These are phyloP conservation scores for Epizoanthus stellaris DNA, from an alignment of 92 coral and sea anemone species.

Conservation along the genomic window DNA sequence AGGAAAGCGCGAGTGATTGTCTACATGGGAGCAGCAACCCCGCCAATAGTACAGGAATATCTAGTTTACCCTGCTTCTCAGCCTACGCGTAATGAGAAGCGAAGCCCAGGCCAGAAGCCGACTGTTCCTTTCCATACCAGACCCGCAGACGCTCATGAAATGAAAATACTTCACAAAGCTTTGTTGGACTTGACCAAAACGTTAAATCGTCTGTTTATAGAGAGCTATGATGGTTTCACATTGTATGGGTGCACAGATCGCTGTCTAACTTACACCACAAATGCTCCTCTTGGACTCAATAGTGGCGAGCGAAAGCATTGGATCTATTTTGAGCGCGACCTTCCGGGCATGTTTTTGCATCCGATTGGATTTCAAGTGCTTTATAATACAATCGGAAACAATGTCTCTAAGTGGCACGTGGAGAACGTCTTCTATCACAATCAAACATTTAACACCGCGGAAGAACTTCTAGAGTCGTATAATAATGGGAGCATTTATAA, in stretches of 20 bases:
- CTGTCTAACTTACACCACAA: conserved; percentile 58
- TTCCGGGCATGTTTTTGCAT: conserved; percentile 54
- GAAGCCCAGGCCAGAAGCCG: conserved; percentile 57
- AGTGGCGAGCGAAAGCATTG: conserved; percentile 59
- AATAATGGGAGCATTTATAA: conserved; percentile 43
- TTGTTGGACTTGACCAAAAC: conserved; percentile 58
- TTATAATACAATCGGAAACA: conserved; percentile 61
- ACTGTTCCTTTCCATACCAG: conserved; percentile 84
- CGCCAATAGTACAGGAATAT: conserved; percentile 68
- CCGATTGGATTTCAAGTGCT: conserved; percentile 62
- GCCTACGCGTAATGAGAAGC: conserved; percentile 52
- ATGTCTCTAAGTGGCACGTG: conserved; percentile 65
- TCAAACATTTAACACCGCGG: conserved; percentile 58
- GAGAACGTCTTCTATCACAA: conserved; percentile 55
- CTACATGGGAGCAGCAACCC: conserved; percentile 56
- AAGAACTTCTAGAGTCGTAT: conserved; percentile 58
- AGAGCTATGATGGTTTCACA: conserved; percentile 72
- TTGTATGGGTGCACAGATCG: conserved; percentile 53
- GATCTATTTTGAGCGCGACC: conserved; percentile 61
- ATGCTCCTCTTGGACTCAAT: conserved; percentile 51
- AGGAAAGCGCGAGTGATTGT: conserved; percentile 72
- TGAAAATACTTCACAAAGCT: conserved; percentile 40
- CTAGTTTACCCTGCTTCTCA: conserved; percentile 64
- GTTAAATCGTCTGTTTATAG: conserved; percentile 53
- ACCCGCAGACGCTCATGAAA: conserved; percentile 58